phyloP scores from a whole-genome alignment of 2,113 vertebrate genomes.

The pig (Sus scrofa) region DNA sequence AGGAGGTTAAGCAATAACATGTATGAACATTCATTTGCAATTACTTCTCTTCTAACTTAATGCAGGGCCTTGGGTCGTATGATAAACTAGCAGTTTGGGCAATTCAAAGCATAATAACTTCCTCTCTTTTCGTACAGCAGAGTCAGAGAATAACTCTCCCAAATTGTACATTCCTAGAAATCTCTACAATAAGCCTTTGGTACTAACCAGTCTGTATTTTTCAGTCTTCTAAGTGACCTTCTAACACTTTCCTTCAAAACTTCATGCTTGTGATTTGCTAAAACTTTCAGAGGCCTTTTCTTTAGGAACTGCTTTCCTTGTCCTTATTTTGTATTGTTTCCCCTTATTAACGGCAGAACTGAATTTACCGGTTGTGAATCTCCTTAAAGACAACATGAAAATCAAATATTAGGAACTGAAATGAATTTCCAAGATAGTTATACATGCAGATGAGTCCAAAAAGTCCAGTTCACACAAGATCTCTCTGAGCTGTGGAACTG shows the following conservation, averaged over 20 bases:
- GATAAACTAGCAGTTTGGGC: slow-evolving; percentile 34
- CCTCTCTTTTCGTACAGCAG: slow-evolving; percentile 50
- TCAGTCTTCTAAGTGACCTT: slow-evolving; percentile 39
- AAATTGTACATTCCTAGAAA: neutral
- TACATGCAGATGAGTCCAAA: neutral
- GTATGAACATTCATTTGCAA: slow-evolving; percentile 59
- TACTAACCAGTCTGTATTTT: neutral
- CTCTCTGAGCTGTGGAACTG: neutral
- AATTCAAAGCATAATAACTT: slow-evolving; percentile 54
- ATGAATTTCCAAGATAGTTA: neutral
- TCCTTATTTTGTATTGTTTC: neutral
- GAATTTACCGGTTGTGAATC: neutral
- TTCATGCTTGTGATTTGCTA: slow-evolving; percentile 20
- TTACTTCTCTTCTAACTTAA: slow-evolving; percentile 57
- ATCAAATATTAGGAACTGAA: neutral
- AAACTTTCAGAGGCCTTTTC: neutral
- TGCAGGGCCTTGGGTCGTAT: neutral
- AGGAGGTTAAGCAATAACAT: slow-evolving; percentile 54
- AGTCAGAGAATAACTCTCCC: slow-evolving; percentile 45
- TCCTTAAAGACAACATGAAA: neutral
- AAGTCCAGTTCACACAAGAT: neutral
- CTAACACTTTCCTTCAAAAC: slow-evolving; percentile 34
- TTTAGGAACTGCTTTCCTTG: neutral
- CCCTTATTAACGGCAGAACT: neutral
- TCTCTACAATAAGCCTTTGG: slow-evolving; percentile 19